Evolutionary conservation across 2,888 invertebrate genomes (phyloP), one percentile per base, ranked within the genome.

Genomic region (Masnerella sp.): DNA sequence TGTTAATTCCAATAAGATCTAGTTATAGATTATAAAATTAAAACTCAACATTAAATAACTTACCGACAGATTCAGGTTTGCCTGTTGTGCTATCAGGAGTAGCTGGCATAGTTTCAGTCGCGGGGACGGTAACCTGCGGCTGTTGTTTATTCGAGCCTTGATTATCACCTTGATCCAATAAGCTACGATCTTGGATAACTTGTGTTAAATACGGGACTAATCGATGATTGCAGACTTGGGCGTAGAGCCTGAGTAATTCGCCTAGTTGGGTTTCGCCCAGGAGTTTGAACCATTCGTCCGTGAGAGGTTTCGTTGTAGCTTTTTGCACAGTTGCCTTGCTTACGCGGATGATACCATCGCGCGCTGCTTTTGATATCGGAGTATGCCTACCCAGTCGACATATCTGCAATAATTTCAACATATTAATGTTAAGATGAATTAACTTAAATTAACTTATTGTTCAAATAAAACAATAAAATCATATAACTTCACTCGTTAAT

Each of bases 351-450:
- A 98, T 93, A 3, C 98, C 98, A 84, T 98, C 97, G 69, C 94
- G 90, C 30, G 95, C 91, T 52, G 94, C 90, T 85, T 95, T 93
- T 14, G 93, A 92, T 65, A 99, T 94, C 0, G 98, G 96, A 77
- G 94, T 94, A 87, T 99, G 99, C 59, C 95, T 90, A 20, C 99
- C 99, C 67, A 99, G 90, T 65, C 96, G 93, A 85, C 97, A 96
- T 88, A 96, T 92, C 90, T 90, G 77, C 0, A 78, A 64, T 11
- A 38, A 61, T 15, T 36, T 14, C 7, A 51, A 4, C 11, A 51
- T n/a, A 9, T 9, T 30, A n/a, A n/a, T n/a, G n/a, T n/a, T n/a
- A n/a, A n/a, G n/a, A n/a, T n/a, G n/a, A n/a, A n/a, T n/a, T n/a
- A n/a, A n/a, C n/a, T n/a, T n/a, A n/a, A n/a, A n/a, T n/a, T n/a